Conservation (phyloP, 1,140 invertebrate genomes). For the Harlomillsia oculata region DNA sequence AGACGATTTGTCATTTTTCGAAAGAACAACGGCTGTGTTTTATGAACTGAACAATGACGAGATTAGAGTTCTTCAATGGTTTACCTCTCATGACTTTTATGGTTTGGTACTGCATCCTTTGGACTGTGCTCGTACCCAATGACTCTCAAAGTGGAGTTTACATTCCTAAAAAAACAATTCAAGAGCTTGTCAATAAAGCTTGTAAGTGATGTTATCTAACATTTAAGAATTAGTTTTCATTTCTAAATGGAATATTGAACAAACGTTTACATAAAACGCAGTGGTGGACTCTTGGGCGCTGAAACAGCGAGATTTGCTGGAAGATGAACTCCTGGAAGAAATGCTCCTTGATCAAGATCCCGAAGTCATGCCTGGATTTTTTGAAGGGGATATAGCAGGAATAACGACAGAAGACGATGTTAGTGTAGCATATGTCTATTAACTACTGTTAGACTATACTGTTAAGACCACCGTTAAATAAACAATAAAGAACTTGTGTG, state of each 20-base stretch:
- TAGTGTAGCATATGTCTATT: neutral
- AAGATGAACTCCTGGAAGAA: conserved; percentile 20
- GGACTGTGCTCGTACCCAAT: neutral
- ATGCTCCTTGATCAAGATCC: conserved; percentile 46
- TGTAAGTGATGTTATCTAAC: conserved; percentile 17
- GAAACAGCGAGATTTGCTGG: conserved; percentile 28
- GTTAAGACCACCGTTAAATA: too few species aligned
- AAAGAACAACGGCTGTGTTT: too few species aligned
- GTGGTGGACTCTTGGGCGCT: conserved; percentile 31
- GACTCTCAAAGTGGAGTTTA: conserved; percentile 5
- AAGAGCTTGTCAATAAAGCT: conserved; percentile 34
- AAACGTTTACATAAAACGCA: neutral
- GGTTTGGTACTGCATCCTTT: too few species aligned
- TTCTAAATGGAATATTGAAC: neutral
- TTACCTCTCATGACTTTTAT: too few species aligned
- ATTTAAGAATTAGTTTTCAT: neutral
- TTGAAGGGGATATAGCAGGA: conserved; percentile 57
- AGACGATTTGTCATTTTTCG: too few species aligned
- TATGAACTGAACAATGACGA: too few species aligned
- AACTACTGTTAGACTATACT: too few species aligned
- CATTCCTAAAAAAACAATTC: conserved; percentile 22
- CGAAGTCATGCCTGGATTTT: conserved; percentile 55
- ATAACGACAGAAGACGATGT: conserved; percentile 40
- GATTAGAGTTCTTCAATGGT: too few species aligned
- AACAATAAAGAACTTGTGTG: neutral